phyloP scores from a whole-genome alignment of 2,113 vertebrate genomes.

The Coryphaenoides rupestris region DNA sequence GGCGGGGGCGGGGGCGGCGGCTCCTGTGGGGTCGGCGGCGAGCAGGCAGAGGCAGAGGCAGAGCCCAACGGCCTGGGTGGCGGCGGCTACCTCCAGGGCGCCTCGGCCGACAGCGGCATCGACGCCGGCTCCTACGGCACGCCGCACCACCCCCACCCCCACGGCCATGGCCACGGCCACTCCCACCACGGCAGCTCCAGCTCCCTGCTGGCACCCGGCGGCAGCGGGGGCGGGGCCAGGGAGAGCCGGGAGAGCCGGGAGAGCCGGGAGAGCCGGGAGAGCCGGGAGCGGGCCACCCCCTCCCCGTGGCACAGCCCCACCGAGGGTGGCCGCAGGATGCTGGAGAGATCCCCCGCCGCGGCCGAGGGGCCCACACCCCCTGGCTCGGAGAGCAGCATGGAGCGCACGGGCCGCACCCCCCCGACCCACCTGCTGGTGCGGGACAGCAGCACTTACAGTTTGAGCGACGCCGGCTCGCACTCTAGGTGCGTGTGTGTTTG shows the following conservation, averaged over 20 bases:
- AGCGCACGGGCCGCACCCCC: constrained; percentile 81
- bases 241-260: not conserved
- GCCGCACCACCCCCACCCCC: constrained; percentile 44
- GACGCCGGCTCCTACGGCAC: constrained; percentile 86
- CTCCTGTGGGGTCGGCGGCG: constrained; percentile 68
- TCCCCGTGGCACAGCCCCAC: constrained; percentile 93
- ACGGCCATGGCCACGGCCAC: constrained; percentile 38
- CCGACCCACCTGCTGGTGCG: constrained; percentile 85
- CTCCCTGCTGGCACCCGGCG: constrained; percentile 80
- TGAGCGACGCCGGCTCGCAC: constrained; percentile 84
- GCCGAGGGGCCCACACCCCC: constrained; percentile 81
- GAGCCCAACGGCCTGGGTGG: constrained; percentile 88
- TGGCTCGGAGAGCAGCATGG: constrained; percentile 66
- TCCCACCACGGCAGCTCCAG: constrained; percentile 83
- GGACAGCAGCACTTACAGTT: constrained; percentile 89
- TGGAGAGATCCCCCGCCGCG: constrained; percentile 78
- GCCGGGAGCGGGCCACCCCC: constrained; percentile 76
- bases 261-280: constrained; percentile 69
- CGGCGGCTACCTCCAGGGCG: constrained; percentile 87
- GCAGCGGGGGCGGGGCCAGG: constrained; percentile 31
- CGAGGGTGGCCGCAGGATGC: constrained; percentile 82
- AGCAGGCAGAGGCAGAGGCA: constrained; percentile 80
- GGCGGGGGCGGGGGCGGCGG: constrained; percentile 68
- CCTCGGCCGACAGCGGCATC: constrained; percentile 90
- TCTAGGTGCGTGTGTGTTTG: constrained; percentile 75